phyloP scores from a whole-genome alignment of 2,888 invertebrate species.

The Tanytarsus gracilentus region DNA sequence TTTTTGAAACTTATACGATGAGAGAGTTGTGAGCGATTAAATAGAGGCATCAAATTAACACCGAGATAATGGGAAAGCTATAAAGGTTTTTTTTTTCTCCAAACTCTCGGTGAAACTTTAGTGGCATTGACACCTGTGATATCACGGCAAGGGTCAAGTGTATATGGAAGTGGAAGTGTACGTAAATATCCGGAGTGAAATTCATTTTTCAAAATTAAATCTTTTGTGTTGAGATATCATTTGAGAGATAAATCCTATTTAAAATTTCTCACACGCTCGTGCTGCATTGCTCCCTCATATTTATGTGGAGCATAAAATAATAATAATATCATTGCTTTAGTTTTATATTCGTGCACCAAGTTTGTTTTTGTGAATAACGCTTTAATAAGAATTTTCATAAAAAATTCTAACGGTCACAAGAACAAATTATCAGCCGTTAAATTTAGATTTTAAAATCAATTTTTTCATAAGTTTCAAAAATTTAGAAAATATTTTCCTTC shows the following conservation, averaged over 20 bases:
- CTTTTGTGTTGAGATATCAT: too few species aligned
- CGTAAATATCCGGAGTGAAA: too few species aligned
- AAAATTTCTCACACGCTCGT: too few species aligned
- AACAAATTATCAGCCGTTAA: neutral
- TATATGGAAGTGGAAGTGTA: too few species aligned
- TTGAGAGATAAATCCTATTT: too few species aligned
- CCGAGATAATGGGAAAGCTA: constrained; percentile 3
- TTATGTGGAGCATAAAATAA: too few species aligned
- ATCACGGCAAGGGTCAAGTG: constrained; percentile 9
- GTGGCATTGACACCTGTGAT: constrained; percentile 13
- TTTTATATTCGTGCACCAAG: neutral
- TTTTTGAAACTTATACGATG: neutral
- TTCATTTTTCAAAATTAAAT: too few species aligned
- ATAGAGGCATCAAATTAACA: constrained; percentile 12
- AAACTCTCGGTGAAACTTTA: neutral
- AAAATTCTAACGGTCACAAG: neutral
- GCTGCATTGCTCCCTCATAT: too few species aligned
- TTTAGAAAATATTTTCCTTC: too few species aligned
- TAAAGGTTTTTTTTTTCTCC: neutral
- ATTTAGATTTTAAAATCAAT: neutral
- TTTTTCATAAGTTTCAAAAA: neutral
- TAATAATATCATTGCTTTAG: too few species aligned
- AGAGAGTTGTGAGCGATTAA: neutral
- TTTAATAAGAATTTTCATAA: neutral
- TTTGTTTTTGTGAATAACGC: neutral